Conservation (phyloP, 2,888 invertebrate genomes). For the Nephrotoma appendiculata region DNA sequence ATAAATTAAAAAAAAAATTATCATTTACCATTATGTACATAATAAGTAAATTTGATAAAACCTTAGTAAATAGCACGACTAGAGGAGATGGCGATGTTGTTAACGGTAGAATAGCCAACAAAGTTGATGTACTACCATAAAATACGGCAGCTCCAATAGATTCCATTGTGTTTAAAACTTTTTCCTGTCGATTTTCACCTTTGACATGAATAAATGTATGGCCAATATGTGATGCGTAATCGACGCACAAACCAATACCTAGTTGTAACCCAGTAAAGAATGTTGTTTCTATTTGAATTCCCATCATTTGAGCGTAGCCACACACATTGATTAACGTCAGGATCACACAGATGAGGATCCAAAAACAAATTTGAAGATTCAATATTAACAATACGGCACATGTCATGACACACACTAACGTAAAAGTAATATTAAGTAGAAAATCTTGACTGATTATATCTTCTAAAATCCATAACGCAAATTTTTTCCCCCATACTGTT, state of each 20-base stretch:
- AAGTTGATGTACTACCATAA: conserved; percentile 62
- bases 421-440: conserved; percentile 57
- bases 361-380: conserved; percentile 59
- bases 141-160: conserved; percentile 64
- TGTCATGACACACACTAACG: conserved; percentile 61
- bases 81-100: conserved; percentile 36
- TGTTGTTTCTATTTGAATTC: conserved; percentile 65
- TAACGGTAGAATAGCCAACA: conserved; percentile 55
- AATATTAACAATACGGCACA: conserved; percentile 62
- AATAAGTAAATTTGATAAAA: background rate
- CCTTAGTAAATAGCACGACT: background rate
- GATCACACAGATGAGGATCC: conserved; percentile 62
- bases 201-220: conserved; percentile 59
- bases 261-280: conserved; percentile 68
- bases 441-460: conserved; percentile 63
- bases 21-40: background rate
- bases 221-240: conserved; percentile 69
- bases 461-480: conserved; percentile 63
- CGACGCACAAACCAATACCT: conserved; percentile 69
- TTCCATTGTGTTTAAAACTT: conserved; percentile 48
- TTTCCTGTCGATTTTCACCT: conserved; percentile 37
- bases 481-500: conserved; percentile 56
- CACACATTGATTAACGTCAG: conserved; percentile 59
- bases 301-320: conserved; percentile 69
- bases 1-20: conserved; percentile 22